phyloP scores from a whole-genome alignment of 1,140 invertebrate species.

The Aphis craccivora region DNA sequence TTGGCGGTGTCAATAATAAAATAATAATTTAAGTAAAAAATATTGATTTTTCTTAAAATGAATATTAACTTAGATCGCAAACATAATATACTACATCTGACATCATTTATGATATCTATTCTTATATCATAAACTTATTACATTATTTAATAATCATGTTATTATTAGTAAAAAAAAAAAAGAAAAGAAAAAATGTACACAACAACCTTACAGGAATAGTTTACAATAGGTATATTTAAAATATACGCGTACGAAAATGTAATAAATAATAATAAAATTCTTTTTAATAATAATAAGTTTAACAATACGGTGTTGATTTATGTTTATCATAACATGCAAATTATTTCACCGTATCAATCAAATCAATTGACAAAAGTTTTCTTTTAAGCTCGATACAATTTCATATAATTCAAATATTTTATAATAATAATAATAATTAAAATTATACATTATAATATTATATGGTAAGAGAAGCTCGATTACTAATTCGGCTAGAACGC shows the following conservation, averaged over 20 bases:
- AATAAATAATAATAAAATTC: slow-evolving; percentile 49
- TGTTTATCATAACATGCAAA: neutral
- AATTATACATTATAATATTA: neutral
- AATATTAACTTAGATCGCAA: neutral
- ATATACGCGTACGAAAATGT: slow-evolving; percentile 17
- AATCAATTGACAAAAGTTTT: neutral
- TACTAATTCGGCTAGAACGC: slow-evolving; percentile 20
- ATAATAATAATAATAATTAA: neutral
- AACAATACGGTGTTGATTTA: slow-evolving; percentile 22
- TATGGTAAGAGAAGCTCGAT: neutral
- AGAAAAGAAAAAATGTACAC: slow-evolving; percentile 26
- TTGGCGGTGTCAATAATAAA: neutral
- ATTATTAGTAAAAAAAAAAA: slow-evolving; percentile 36
- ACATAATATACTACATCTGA: neutral
- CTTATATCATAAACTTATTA: neutral
- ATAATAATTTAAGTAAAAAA: slow-evolving; percentile 43
- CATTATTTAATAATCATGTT: slow-evolving; percentile 29
- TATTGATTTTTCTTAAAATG: neutral
- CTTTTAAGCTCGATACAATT: neutral
- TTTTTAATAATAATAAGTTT: slow-evolving; percentile 18
- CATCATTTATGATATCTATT: neutral
- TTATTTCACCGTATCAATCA: neutral
- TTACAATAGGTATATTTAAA: neutral
- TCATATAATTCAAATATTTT: neutral
- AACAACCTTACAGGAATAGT: slow-evolving; percentile 43